phyloP scores from a whole-genome alignment of 1,140 invertebrate genomes.

The Elysia chlorotica region DNA sequence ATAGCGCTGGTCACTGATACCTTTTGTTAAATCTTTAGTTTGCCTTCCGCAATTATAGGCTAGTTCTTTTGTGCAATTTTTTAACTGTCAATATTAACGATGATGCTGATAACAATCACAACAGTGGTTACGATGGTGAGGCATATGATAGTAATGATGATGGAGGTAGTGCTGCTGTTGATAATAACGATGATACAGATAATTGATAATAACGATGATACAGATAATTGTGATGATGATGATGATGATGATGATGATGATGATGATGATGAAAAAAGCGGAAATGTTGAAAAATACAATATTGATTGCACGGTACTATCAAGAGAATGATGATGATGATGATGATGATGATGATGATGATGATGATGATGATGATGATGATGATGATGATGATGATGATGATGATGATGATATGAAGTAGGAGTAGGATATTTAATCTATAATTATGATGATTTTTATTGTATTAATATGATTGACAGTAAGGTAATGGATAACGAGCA shows the following conservation, averaged over 20 bases:
- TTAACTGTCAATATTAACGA: neutral
- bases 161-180: neutral
- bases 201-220: neutral
- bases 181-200: neutral
- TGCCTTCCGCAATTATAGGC: no score
- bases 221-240: neutral
- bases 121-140: no score
- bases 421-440: no score
- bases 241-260: neutral
- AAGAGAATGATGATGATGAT: neutral
- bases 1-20: no score
- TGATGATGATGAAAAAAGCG: neutral
- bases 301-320: neutral
- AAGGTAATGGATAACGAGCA: no score
- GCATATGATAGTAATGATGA: neutral
- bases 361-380: neutral
- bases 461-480: no score
- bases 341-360: neutral
- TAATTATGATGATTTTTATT: no score
- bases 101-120: no score
- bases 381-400: neutral
- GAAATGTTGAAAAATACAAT: neutral
- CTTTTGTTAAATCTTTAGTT: no score
- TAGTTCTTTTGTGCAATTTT: no score
- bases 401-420: neutral